Evolutionary conservation across 2,113 vertebrate genomes (phyloP).

Genomic region (Dromiciops gliroides): DNA sequence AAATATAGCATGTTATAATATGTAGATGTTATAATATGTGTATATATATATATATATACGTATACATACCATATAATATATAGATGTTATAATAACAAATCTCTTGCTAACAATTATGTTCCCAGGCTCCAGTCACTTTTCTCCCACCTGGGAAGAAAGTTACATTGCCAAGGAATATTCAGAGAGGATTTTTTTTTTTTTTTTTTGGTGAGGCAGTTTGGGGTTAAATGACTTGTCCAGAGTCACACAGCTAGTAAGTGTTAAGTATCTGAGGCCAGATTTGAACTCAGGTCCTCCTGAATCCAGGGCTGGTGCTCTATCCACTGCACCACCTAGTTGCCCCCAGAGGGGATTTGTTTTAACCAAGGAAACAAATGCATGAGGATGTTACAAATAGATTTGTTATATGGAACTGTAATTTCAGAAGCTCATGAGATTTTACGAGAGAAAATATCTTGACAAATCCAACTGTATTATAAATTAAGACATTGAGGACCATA

Average conservation of each 20-base stretch:
- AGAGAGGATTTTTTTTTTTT: no score
- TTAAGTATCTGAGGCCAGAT: neutral
- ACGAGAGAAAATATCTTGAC: neutral
- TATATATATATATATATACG: no score
- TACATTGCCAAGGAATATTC: neutral
- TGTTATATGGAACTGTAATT: neutral
- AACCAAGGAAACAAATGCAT: neutral
- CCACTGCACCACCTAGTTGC: no score
- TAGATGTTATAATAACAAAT: neutral
- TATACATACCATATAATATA: neutral
- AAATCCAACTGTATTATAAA: neutral
- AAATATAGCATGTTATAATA: neutral
- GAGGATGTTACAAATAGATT: neutral
- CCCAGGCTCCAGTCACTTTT: neutral
- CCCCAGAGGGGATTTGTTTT: neutral
- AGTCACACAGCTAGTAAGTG: neutral
- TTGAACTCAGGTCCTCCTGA: neutral
- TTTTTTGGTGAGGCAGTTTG: no score
- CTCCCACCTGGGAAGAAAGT: neutral
- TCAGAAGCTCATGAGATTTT: neutral
- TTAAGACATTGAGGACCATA: neutral
- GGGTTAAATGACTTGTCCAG: neutral
- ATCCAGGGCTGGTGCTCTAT: neutral
- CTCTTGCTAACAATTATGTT: neutral
- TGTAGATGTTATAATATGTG: no score